Conservation (phyloP, 2,113 vertebrate genomes). For the Vicugna pacos region DNA sequence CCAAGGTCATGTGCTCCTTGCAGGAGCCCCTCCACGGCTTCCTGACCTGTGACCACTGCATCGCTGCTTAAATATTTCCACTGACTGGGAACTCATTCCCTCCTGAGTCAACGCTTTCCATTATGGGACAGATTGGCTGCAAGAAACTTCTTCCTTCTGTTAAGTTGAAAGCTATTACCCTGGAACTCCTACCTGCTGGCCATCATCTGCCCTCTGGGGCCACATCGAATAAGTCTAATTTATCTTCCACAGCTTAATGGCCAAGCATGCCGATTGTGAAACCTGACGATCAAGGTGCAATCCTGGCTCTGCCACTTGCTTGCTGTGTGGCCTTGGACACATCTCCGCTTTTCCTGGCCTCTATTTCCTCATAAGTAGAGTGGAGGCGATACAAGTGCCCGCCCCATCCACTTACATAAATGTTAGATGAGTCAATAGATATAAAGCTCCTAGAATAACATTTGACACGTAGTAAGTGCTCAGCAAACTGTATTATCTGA, state of each 20-base stretch:
- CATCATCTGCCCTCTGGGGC: not conserved
- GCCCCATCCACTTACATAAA: not conserved
- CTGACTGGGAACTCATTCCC: not conserved
- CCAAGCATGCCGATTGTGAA: not conserved
- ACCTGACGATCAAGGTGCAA: not conserved
- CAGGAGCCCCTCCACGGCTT: not conserved
- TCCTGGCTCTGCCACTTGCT: not conserved
- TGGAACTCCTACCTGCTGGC: not conserved
- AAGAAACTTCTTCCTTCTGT: not conserved
- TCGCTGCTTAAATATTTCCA: not conserved
- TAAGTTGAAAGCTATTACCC: not conserved
- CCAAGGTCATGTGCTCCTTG: not conserved
- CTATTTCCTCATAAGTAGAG: conserved; percentile 11
- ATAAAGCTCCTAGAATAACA: not conserved
- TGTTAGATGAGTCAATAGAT: not conserved
- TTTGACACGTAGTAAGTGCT: not conserved
- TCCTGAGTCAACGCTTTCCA: not conserved
- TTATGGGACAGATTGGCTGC: not conserved
- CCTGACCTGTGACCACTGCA: not conserved
- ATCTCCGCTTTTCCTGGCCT: not conserved
- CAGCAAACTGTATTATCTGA: not conserved
- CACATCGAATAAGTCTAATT: not conserved
- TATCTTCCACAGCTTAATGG: not conserved
- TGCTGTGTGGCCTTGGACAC: not conserved
- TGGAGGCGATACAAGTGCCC: not conserved